phyloP scores from a whole-genome alignment of 2,888 invertebrate genomes.

The Sthenelais limicola region DNA sequence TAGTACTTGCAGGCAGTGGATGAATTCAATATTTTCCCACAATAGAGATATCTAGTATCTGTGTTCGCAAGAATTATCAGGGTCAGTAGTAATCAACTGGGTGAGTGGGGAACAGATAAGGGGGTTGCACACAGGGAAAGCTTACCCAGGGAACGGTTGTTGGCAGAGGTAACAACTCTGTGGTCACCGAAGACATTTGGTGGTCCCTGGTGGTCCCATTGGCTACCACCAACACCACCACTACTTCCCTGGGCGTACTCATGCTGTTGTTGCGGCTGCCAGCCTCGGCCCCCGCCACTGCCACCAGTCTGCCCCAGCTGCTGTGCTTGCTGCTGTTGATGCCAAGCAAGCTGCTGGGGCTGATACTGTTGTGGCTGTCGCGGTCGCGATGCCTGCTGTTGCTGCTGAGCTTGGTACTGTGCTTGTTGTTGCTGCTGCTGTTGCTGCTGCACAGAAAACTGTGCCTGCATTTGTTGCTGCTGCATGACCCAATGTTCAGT shows the following conservation, averaged over 20 bases:
- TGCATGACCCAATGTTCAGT: constrained; percentile 17
- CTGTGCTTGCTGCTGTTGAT: neutral
- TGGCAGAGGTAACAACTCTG: constrained; percentile 18
- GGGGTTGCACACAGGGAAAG: neutral
- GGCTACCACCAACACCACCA: neutral
- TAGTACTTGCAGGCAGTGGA: too few relatives aligned
- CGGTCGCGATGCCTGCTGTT: neutral
- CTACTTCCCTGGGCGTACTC: neutral
- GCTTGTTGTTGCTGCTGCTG: constrained; percentile 38
- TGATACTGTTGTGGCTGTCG: constrained; percentile 19
- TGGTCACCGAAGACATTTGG: constrained; percentile 4
- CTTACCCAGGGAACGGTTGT: constrained; percentile 34
- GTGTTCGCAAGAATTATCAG: neutral
- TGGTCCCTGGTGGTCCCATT: neutral
- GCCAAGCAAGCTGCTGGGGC: neutral
- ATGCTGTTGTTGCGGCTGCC: neutral
- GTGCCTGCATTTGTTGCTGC: constrained; percentile 29
- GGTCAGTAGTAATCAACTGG: neutral
- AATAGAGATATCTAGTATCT: too few relatives aligned
- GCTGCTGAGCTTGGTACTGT: constrained; percentile 26
- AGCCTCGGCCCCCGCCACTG: neutral
- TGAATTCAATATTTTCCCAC: too few relatives aligned
- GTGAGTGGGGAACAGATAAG: neutral
- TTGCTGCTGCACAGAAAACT: constrained; percentile 27
- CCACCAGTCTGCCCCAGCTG: neutral